These are phyloP conservation scores for Trachymyrmex septentrionalis DNA, from an alignment of 1,140 invertebrate species.

Conservation along the genomic window DNA sequence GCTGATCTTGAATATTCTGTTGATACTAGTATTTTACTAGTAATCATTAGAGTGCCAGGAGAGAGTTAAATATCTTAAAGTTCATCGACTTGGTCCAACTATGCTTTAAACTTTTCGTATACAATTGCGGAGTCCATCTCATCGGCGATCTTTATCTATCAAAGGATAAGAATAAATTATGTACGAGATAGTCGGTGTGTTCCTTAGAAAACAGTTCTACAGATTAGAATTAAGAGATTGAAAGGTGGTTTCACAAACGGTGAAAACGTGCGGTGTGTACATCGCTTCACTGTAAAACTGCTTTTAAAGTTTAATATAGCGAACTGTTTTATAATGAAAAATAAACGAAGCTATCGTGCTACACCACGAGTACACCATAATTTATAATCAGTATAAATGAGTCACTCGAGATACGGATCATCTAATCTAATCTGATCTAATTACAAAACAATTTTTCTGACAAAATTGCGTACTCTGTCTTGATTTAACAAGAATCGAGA, in stretches of 20 bases:
- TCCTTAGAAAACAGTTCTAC: slow-evolving; percentile 55
- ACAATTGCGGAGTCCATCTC: slow-evolving; percentile 35
- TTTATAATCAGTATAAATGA: neutral
- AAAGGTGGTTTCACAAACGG: neutral
- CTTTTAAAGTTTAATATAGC: slow-evolving; percentile 56
- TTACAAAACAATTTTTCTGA: neutral
- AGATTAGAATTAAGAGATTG: slow-evolving; percentile 40
- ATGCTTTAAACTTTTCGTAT: slow-evolving; percentile 56
- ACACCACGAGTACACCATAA: slow-evolving; percentile 1
- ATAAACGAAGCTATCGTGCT: slow-evolving; percentile 37
- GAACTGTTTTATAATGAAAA: slow-evolving; percentile 64
- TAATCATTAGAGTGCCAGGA: slow-evolving; percentile 11
- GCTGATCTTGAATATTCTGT: neutral
- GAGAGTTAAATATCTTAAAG: neutral
- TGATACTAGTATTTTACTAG: slow-evolving; percentile 17
- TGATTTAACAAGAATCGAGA: neutral
- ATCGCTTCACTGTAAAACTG: slow-evolving; percentile 37
- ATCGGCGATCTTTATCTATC: slow-evolving; percentile 50
- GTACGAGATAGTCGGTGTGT: slow-evolving; percentile 43
- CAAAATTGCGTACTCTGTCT: neutral
- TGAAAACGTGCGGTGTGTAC: neutral
- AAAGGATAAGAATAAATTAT: slow-evolving; percentile 39
- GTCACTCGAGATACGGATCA: neutral
- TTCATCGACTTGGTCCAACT: slow-evolving; percentile 43
- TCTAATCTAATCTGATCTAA: neutral